phyloP scores from a whole-genome alignment of 35 echinoderm and acorn worm species.

The Ophiothrix spiculata region DNA sequence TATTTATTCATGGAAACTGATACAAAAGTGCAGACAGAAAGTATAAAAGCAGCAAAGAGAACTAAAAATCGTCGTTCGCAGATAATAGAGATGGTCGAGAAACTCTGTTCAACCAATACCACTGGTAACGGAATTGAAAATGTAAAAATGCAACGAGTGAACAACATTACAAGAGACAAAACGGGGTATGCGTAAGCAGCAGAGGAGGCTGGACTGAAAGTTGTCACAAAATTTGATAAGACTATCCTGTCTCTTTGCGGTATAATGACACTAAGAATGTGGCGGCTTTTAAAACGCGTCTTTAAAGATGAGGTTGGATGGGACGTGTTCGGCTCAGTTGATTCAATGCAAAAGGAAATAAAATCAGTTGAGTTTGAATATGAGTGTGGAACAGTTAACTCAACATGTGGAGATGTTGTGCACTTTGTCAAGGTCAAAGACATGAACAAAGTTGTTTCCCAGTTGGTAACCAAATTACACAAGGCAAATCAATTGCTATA shows the following conservation, averaged over 20 bases:
- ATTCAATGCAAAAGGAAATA: background rate
- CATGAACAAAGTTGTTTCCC: background rate
- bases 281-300: background rate
- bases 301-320: background rate
- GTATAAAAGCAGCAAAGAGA: background rate
- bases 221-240: background rate
- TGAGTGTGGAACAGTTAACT: background rate
- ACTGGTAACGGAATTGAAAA: too few species aligned
- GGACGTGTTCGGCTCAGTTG: background rate
- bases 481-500: background rate
- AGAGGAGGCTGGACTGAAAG: background rate
- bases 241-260: background rate
- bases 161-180: background rate
- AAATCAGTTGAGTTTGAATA: background rate
- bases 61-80: slow-evolving; percentile 4
- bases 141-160: background rate
- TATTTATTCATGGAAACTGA: slow-evolving; percentile 18
- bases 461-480: background rate
- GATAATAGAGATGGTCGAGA: background rate
- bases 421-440: background rate
- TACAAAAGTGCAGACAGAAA: background rate
- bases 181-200: background rate
- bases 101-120: background rate
- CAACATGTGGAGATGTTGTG: background rate
- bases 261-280: background rate